These are phyloP conservation scores for Acridotheres tristis DNA, from an alignment of 2,797 vertebrate genomes.

Conservation along the genomic window DNA sequence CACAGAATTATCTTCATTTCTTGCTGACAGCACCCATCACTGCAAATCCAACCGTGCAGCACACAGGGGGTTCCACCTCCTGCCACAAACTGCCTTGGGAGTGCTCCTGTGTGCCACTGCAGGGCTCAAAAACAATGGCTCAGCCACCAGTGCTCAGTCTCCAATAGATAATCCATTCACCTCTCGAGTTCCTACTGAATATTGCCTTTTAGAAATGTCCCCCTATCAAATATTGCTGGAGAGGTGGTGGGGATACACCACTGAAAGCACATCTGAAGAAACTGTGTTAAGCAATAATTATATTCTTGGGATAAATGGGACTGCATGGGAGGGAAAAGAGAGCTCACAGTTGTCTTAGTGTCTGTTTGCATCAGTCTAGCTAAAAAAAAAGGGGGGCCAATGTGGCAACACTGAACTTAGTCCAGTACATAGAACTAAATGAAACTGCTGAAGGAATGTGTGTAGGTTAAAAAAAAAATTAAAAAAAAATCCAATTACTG, in stretches of 20 bases:
- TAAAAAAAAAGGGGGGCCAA: background rate
- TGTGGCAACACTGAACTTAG: background rate
- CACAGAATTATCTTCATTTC: background rate
- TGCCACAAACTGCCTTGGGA: background rate
- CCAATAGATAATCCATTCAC: background rate
- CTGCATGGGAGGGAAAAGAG: background rate
- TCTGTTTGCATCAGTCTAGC: background rate
- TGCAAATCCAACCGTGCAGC: background rate
- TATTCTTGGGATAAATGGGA: background rate
- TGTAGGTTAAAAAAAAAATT: background rate
- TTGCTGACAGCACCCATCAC: background rate
- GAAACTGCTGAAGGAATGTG: slow-evolving; percentile 25
- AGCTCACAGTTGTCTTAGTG: background rate
- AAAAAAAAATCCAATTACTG: slow-evolving; percentile 42
- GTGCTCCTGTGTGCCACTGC: too few relatives aligned
- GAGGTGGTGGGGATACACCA: background rate
- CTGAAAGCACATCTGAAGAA: background rate
- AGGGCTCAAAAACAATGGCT: background rate
- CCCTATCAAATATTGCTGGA: background rate
- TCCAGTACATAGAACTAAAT: background rate
- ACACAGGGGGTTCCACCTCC: background rate
- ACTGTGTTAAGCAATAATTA: background rate
- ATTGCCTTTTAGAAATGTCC: background rate
- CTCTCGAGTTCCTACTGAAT: background rate
- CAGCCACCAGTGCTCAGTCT: background rate